Evolutionary conservation across 2,888 invertebrate genomes (phyloP).

Genomic region (Enoplolaimus lenunculus): DNA sequence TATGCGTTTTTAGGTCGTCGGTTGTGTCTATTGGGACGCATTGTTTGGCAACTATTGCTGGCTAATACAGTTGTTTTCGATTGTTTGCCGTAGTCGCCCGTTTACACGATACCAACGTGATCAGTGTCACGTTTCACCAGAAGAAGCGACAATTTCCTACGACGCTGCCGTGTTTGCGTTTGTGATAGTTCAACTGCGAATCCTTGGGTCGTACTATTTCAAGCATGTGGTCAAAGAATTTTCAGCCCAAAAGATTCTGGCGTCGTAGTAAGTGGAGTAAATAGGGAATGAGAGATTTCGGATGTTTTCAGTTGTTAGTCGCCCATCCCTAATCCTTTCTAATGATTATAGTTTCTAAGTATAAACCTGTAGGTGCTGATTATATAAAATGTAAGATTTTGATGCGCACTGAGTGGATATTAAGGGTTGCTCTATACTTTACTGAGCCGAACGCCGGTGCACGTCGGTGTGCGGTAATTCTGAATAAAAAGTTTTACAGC

Average conservation of each 20-base stretch:
- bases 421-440: too few species aligned
- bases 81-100: slow-evolving; percentile 59
- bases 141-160: slow-evolving; percentile 79
- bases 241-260: slow-evolving; percentile 79
- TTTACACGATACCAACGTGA: neutral
- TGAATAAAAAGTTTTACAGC: too few species aligned
- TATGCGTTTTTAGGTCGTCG: neutral
- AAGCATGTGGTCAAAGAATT: slow-evolving; percentile 88
- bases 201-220: slow-evolving; percentile 91
- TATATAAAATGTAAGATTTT: too few species aligned
- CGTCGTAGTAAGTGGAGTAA: slow-evolving; percentile 56
- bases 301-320: too few species aligned
- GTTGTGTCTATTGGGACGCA: slow-evolving; percentile 9
- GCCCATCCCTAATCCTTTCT: too few species aligned
- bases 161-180: slow-evolving; percentile 87
- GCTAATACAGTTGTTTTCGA: slow-evolving; percentile 71
- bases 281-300: too few species aligned
- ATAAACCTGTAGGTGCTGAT: too few species aligned
- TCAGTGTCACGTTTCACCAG: slow-evolving; percentile 12
- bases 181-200: slow-evolving; percentile 71
- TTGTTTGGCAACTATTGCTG: slow-evolving; percentile 45
- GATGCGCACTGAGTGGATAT: too few species aligned
- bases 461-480: too few species aligned
- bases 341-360: too few species aligned
- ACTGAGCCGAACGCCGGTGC: too few species aligned